phyloP scores from a whole-genome alignment of 2,888 invertebrate species.

The Luperina testacea region DNA sequence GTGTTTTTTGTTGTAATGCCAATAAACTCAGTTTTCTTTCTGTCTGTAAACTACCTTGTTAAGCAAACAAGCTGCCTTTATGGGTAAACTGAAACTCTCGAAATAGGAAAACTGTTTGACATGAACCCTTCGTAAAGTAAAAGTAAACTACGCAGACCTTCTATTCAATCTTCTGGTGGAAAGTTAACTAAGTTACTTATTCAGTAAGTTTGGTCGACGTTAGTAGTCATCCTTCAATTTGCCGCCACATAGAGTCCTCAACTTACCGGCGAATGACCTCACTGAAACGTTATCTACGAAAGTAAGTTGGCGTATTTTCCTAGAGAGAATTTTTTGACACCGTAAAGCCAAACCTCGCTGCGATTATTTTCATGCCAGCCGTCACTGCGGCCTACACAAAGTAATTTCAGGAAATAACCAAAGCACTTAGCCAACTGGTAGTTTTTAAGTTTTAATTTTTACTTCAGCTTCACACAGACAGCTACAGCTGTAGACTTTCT shows the following conservation, averaged over 20 bases:
- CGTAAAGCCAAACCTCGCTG: neutral
- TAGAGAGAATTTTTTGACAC: neutral
- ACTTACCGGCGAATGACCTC: neutral
- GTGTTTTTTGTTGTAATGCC: neutral
- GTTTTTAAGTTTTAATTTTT: neutral
- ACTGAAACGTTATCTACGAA: neutral
- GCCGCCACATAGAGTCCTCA: neutral
- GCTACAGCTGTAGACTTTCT: neutral
- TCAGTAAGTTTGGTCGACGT: constrained; percentile 20
- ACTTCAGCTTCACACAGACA: neutral
- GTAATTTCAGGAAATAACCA: neutral
- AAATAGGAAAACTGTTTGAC: neutral
- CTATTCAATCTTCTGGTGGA: neutral
- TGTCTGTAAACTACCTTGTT: neutral
- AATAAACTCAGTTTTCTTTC: neutral
- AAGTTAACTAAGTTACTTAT: constrained; percentile 14
- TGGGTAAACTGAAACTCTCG: no score
- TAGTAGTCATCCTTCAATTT: constrained; percentile 11
- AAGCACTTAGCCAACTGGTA: neutral
- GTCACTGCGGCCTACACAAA: neutral
- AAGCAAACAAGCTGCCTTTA: neutral
- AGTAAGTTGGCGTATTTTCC: neutral
- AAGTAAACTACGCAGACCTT: constrained; percentile 12
- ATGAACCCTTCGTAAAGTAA: neutral
- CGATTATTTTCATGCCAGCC: neutral